Conservation (phyloP, 2,113 vertebrate genomes). For the Salvelinus alpinus region DNA sequence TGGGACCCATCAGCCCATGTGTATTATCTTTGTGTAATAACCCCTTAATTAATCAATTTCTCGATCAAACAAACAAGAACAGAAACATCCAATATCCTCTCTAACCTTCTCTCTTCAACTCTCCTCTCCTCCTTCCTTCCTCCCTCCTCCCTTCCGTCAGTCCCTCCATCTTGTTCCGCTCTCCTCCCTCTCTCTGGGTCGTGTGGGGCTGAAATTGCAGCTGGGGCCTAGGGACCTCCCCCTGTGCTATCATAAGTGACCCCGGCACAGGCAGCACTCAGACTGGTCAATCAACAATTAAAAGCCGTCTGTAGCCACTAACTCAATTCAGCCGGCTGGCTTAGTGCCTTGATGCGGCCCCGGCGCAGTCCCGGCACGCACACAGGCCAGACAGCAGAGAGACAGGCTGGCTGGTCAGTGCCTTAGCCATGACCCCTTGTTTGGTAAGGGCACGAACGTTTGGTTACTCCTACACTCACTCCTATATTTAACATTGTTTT, state of each 20-base stretch:
- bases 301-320: slow-evolving; percentile 74
- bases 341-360: slow-evolving; percentile 53
- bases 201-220: slow-evolving; percentile 58
- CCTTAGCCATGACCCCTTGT: background rate
- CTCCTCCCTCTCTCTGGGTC: background rate
- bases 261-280: slow-evolving; percentile 69
- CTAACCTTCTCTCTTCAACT: slow-evolving; percentile 12
- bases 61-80: slow-evolving; percentile 21
- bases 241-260: slow-evolving; percentile 65
- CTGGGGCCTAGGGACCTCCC: slow-evolving; percentile 71
- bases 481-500: slow-evolving; percentile 34
- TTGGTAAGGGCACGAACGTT: slow-evolving; percentile 6
- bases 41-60: background rate
- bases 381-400: slow-evolving; percentile 64
- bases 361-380: slow-evolving; percentile 37
- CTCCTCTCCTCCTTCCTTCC: slow-evolving; percentile 4
- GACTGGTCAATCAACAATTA: slow-evolving; percentile 81
- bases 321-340: slow-evolving; percentile 73
- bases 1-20: background rate
- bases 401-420: slow-evolving; percentile 17
- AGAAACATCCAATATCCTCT: slow-evolving; percentile 12
- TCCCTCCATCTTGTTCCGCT: background rate
- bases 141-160: background rate
- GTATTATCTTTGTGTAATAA: too few species aligned
- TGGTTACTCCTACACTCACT: slow-evolving; percentile 45